Evolutionary conservation across 1,140 invertebrate genomes (phyloP).

Genomic region (Papilio polytes): DNA sequence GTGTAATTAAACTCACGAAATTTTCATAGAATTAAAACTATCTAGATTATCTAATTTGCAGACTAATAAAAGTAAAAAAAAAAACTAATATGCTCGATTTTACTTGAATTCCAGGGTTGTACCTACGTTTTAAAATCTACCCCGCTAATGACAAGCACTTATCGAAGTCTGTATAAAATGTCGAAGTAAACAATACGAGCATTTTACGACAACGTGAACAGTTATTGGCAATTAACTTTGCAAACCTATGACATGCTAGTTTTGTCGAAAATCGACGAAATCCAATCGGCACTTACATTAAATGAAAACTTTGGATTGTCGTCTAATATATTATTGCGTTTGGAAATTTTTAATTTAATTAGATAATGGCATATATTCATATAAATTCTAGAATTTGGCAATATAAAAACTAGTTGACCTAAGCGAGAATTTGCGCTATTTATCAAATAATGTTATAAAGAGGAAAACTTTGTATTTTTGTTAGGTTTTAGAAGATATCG

Average conservation of each 20-base stretch:
- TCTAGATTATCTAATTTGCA: too few relatives aligned
- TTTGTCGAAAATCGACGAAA: neutral
- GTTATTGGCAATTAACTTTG: neutral
- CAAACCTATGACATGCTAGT: neutral
- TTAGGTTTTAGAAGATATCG: too few relatives aligned
- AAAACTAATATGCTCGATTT: too few relatives aligned
- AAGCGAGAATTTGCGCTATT: neutral
- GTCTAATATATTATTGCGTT: neutral
- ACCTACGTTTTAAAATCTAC: too few relatives aligned
- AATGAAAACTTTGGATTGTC: neutral
- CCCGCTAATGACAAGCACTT: neutral
- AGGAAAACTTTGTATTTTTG: too few relatives aligned
- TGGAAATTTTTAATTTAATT: conserved; percentile 15
- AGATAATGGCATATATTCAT: neutral
- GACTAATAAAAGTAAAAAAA: too few relatives aligned
- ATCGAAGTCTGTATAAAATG: neutral
- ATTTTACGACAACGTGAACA: conserved; percentile 1
- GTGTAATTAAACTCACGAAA: neutral
- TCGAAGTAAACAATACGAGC: neutral
- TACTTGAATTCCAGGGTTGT: too few relatives aligned
- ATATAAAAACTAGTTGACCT: neutral
- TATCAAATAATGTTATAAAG: too few relatives aligned
- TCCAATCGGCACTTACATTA: conserved; percentile 14
- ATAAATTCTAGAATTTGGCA: neutral
- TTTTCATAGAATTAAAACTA: neutral